A percentile compares a stretch with the other conserved stretches of the same genome.
Evolutionary conservation across 1,140 invertebrate genomes (phyloP).

Genomic region (Pseudobourletiella spinata): DNA sequence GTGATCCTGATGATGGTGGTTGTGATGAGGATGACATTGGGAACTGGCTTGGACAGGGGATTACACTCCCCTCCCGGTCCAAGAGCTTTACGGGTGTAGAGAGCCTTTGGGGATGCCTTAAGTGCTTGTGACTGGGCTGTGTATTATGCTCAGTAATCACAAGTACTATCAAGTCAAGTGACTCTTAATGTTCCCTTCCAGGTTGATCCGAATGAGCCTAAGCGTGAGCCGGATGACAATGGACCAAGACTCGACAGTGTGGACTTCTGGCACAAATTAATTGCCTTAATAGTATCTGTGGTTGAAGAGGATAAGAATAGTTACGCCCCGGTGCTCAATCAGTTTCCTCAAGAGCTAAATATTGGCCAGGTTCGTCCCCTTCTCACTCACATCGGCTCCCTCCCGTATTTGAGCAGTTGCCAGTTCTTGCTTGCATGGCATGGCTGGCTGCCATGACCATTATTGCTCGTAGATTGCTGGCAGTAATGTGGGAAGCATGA

Average conservation of each 20-base stretch:
- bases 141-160: too few species aligned
- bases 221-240: constrained; percentile 76
- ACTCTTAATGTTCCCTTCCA: constrained; percentile 41
- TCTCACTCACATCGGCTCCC: neutral
- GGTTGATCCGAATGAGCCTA: constrained; percentile 78
- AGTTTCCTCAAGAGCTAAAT: constrained; percentile 87
- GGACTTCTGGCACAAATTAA: constrained; percentile 98
- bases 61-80: too few species aligned
- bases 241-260: constrained; percentile 82
- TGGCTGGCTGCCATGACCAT: too few species aligned
- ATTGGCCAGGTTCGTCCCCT: constrained; percentile 62
- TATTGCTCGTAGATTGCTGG: neutral
- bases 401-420: neutral
- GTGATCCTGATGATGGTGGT: too few species aligned
- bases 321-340: constrained; percentile 96
- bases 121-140: too few species aligned
- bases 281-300: constrained; percentile 93
- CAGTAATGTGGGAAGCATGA: constrained; percentile 6
- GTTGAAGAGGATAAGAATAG: constrained; percentile 98
- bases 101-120: too few species aligned
- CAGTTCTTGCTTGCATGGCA: neutral
- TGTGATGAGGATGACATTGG: too few species aligned
- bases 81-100: too few species aligned
- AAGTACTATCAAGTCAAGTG: too few species aligned
- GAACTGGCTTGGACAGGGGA: too few species aligned